Conservation (phyloP, 1,140 invertebrate genomes). For the Antheraea pernyi region DNA sequence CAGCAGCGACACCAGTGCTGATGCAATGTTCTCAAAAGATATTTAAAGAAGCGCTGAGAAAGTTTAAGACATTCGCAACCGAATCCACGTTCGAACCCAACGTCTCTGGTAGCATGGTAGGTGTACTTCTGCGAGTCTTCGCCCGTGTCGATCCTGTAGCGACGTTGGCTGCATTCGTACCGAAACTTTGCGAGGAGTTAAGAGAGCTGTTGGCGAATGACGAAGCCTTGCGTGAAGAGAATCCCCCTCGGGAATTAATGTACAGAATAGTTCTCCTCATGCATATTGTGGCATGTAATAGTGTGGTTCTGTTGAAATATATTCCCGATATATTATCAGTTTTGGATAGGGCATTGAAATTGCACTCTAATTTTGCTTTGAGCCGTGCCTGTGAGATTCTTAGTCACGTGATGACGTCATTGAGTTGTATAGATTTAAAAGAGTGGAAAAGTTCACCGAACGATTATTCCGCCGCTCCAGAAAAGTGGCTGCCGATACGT, state of each 20-base stretch:
- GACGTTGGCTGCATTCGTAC: constrained; percentile 86
- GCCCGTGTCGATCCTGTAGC: constrained; percentile 84
- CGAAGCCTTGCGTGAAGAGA: constrained; percentile 83
- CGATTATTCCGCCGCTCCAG: constrained; percentile 82
- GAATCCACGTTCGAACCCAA: constrained; percentile 89
- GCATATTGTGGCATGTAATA: constrained; percentile 84
- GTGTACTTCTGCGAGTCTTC: constrained; percentile 85
- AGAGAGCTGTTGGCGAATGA: constrained; percentile 76
- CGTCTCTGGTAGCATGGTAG: constrained; percentile 89
- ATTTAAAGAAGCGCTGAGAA: constrained; percentile 86
- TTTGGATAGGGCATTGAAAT: constrained; percentile 81
- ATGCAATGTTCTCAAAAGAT: constrained; percentile 77
- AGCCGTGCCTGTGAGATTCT: constrained; percentile 78
- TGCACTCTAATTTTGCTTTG: constrained; percentile 83
- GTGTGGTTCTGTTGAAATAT: constrained; percentile 82
- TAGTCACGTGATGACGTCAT: constrained; percentile 48
- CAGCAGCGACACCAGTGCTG: constrained; percentile 84
- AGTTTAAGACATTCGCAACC: constrained; percentile 86
- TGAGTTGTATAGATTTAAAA: constrained; percentile 79
- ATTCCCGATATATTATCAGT: constrained; percentile 81
- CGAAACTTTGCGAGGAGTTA: constrained; percentile 82
- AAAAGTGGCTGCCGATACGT: constrained; percentile 88
- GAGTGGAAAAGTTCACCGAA: constrained; percentile 83
- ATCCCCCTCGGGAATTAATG: constrained; percentile 88
- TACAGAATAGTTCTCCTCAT: constrained; percentile 89